Evolutionary conservation across 2,113 vertebrate genomes (phyloP), one percentile per base, ranked within the genome.

Genomic region (Cricetomys ansorgei): DNA sequence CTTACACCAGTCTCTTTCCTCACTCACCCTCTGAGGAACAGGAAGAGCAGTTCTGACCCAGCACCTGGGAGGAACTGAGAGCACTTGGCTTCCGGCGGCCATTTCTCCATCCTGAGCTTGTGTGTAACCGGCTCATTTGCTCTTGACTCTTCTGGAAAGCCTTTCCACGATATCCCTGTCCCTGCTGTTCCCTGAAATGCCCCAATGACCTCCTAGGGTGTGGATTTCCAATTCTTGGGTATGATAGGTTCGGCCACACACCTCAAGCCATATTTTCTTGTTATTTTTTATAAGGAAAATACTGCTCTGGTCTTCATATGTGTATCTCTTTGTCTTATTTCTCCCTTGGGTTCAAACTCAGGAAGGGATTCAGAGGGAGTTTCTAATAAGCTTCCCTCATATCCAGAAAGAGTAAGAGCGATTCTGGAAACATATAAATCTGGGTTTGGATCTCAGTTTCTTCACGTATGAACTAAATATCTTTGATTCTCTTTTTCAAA

Each of bases 291-390:
- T 76, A 73, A 73, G 80, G 53, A 88, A 81, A 86, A 13, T 0
- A 2, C 15, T 83, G 7, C 19, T 48, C 91, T 91, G 29, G 45
- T 40, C 29, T 80, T 75, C 43, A 79, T 64, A 8, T 69, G 13
- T 69, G 29, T 85, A 57, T 88, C 53, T 77, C 55, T 95, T 88
- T 76, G 37, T 77, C 16, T 94, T 50, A 55, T 79, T 70, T 79
- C 53, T 93, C 16, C 72, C 1, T 25, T 85, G n/a, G 16, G 55
- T 79, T 80, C 72, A 79, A 77, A 65, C 57, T 85, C 70, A 77
- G 37, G 7, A 77, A 27, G 62, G 17, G 27, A 45, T 16, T 0
- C 55, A 43, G 10, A 1, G 17, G 5, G 2, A 76, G 5, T 57
- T 80, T 87, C 67, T 62, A 64, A 90, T 79, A 64, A 65, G 53